A percentile compares a stretch with the other conserved stretches of the same genome.
Evolutionary conservation across 2,797 vertebrate genomes (phyloP).

Genomic region (Tadarida brasiliensis): DNA sequence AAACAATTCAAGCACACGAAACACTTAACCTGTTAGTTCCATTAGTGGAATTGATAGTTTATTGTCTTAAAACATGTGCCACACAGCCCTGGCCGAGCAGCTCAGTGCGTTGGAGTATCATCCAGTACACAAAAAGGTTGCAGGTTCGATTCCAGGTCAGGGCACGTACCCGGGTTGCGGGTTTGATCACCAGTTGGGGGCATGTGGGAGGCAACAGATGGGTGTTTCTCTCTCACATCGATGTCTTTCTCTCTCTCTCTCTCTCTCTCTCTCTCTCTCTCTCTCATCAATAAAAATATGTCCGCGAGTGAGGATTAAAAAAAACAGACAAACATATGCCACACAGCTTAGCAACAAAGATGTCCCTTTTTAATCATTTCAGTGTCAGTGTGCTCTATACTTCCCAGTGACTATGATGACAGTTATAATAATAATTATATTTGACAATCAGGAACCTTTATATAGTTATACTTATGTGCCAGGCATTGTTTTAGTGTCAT

Average conservation of each 20-base stretch:
- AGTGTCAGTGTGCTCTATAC: conserved; percentile 46
- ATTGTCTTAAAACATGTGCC: conserved; percentile 73
- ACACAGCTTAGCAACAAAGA: conserved; percentile 55
- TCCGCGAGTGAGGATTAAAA: background rate
- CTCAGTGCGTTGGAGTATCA: background rate
- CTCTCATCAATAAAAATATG: background rate
- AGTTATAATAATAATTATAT: conserved; percentile 72
- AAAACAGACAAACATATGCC: conserved; percentile 57
- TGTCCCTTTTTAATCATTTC: conserved; percentile 67
- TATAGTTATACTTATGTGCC: conserved; percentile 53
- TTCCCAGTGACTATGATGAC: conserved; percentile 40
- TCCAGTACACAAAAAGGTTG: background rate
- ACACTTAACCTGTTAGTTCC: conserved; percentile 77
- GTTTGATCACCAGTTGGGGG: background rate
- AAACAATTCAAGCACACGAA: conserved; percentile 72
- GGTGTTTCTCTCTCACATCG: background rate
- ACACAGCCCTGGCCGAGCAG: background rate
- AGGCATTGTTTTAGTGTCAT: conserved; percentile 62
- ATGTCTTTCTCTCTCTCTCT: background rate
- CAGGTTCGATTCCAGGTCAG: background rate
- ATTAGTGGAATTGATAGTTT: conserved; percentile 65
- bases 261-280: background rate
- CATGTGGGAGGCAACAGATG: background rate
- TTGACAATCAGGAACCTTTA: conserved; percentile 64
- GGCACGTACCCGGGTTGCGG: background rate